Conservation (phyloP, 2,888 invertebrate species). For the Lumbricus terrestris region DNA sequence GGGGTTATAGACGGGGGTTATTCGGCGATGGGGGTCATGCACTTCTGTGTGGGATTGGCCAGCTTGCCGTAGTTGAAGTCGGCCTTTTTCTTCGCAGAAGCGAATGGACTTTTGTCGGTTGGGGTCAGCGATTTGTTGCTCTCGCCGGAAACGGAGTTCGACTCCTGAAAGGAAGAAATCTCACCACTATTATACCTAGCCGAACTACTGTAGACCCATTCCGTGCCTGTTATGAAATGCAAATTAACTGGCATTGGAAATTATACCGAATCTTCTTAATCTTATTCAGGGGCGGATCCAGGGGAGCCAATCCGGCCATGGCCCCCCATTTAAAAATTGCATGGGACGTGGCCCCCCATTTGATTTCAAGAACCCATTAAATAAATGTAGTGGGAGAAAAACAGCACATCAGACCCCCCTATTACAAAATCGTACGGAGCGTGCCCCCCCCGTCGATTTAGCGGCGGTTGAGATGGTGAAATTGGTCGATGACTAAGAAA, state of each 20-base stretch:
- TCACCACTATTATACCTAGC: not conserved
- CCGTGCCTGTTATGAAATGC: not conserved
- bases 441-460: no score
- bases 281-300: no score
- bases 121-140: not conserved
- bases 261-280: not conserved
- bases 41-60: not conserved
- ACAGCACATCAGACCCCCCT: no score
- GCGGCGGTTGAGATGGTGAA: no score
- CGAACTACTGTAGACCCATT: no score
- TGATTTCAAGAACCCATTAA: no score
- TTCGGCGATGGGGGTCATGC: slow-evolving; percentile 12
- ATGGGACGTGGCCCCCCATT: no score
- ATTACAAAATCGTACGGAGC: no score
- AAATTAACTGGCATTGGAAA: not conserved
- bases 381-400: no score
- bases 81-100: not conserved
- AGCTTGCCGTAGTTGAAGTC: slow-evolving; percentile 18
- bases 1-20: not conserved
- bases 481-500: no score
- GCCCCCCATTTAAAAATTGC: no score
- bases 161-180: not conserved
- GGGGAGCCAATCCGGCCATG: no score
- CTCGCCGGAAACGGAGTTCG: not conserved
- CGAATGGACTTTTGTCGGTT: not conserved